Percentiles rank a stretch among this genome's conserved stretches.
Evolutionary conservation across 2,113 vertebrate genomes (phyloP).

Genomic region (Xiphophorus hellerii): DNA sequence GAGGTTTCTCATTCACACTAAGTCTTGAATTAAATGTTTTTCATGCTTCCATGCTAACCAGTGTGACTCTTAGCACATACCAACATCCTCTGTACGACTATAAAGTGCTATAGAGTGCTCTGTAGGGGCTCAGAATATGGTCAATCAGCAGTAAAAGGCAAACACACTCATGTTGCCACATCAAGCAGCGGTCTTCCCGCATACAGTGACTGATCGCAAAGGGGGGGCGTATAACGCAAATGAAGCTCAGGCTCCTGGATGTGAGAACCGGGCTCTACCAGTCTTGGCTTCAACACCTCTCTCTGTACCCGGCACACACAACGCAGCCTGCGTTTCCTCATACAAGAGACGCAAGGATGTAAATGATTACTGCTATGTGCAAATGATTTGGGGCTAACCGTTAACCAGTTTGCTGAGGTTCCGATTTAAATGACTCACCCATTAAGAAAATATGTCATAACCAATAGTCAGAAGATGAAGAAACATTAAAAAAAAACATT

Average conservation of each 20-base stretch:
- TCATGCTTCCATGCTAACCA: slow-evolving; percentile 35
- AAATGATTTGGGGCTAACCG: slow-evolving; percentile 15
- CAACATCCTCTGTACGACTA: background rate
- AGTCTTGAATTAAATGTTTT: slow-evolving; percentile 36
- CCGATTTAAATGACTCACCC: background rate
- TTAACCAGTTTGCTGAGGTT: slow-evolving; percentile 3
- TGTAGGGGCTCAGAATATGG: background rate
- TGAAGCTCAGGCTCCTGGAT: slow-evolving; percentile 3
- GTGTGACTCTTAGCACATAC: slow-evolving; percentile 51
- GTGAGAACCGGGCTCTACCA: slow-evolving; percentile 20
- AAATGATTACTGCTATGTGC: slow-evolving; percentile 28
- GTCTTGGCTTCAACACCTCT: background rate
- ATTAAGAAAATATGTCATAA: background rate
- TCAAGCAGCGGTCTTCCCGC: background rate
- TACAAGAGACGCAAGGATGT: background rate
- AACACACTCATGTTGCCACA: slow-evolving; percentile 21
- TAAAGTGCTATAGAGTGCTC: background rate
- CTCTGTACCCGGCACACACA: background rate
- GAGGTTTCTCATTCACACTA: no score
- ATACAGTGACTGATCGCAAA: background rate
- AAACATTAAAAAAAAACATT: slow-evolving; percentile 3
- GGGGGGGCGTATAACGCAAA: slow-evolving; percentile 20
- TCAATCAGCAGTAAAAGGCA: slow-evolving; percentile 41
- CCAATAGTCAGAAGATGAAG: background rate
- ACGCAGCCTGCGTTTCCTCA: slow-evolving; percentile 9